Conservation (phyloP, 1,140 invertebrate genomes). For the Saxidomus purpurata region DNA sequence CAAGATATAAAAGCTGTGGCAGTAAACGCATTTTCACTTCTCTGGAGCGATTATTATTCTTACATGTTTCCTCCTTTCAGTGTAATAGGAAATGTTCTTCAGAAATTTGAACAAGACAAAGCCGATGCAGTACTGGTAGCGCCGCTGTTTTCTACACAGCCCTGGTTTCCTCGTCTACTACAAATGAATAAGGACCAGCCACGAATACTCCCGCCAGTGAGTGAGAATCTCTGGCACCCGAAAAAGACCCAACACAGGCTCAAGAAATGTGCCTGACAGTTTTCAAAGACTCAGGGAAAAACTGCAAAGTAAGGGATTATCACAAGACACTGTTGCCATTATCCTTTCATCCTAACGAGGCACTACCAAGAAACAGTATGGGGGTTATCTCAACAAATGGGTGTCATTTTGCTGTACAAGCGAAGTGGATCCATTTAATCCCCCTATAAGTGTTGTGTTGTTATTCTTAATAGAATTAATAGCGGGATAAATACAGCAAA, state of each 20-base stretch:
- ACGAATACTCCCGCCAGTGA: not conserved
- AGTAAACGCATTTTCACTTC: not conserved
- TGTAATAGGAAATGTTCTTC: not conserved
- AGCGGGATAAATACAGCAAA: slow-evolving; percentile 6
- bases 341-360: not conserved
- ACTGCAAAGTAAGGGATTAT: not conserved
- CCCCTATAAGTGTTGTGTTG: not conserved
- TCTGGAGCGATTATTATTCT: not conserved
- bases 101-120: slow-evolving; percentile 2
- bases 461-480: not conserved
- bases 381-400: not conserved
- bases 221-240: not conserved
- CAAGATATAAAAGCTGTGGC: not conserved
- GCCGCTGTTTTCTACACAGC: not conserved
- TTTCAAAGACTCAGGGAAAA: not conserved
- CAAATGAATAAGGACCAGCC: not conserved
- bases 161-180: not conserved
- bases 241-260: not conserved
- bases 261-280: not conserved
- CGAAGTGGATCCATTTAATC: slow-evolving; percentile 1
- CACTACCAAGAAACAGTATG: not conserved
- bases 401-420: not conserved
- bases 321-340: not conserved
- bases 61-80: slow-evolving; percentile 23
- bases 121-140: not conserved